A percentile compares a stretch with the other conserved stretches of the same genome.
Evolutionary conservation across 2,797 vertebrate species (phyloP).

Genomic region (Esox lucius): DNA sequence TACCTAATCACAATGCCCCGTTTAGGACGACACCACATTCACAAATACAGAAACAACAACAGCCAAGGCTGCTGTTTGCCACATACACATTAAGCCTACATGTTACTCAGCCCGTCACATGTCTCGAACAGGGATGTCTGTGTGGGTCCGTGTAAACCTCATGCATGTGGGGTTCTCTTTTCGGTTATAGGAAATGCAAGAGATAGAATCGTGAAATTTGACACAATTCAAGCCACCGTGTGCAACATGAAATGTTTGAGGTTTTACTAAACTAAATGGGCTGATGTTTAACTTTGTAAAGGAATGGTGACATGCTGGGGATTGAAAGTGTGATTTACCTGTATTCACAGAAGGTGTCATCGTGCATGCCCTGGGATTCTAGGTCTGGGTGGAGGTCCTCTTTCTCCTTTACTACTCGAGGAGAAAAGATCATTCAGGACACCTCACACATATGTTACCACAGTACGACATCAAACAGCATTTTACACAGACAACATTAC

Average conservation of each 20-base stretch:
- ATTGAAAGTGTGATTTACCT: conserved; percentile 78
- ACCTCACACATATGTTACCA: not conserved
- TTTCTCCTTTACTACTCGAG: conserved; percentile 92
- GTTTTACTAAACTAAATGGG: not conserved
- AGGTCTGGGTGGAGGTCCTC: conserved; percentile 96
- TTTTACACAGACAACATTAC: not conserved
- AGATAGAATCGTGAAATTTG: conserved; percentile 36
- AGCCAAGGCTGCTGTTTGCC: conserved; percentile 56
- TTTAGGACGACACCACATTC: conserved; percentile 15
- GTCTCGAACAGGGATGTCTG: conserved; percentile 54
- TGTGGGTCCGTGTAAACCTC: conserved; percentile 57
- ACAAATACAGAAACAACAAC: conserved; percentile 58
- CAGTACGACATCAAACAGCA: conserved; percentile 5
- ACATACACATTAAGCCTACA: conserved; percentile 46
- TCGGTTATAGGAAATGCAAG: conserved; percentile 58
- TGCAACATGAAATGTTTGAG: conserved; percentile 18
- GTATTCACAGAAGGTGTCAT: conserved; percentile 98
- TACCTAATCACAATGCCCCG: conserved; percentile 40
- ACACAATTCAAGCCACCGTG: conserved; percentile 23
- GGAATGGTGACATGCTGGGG: conserved; percentile 16
- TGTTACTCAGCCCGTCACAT: conserved; percentile 66
- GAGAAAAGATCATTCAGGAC: conserved; percentile 24
- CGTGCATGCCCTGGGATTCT: conserved; percentile 93
- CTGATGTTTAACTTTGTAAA: conserved; percentile 25
- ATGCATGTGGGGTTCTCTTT: conserved; percentile 64